Conservation (phyloP, 2,888 invertebrate species). For the Cristatella mucedo region DNA sequence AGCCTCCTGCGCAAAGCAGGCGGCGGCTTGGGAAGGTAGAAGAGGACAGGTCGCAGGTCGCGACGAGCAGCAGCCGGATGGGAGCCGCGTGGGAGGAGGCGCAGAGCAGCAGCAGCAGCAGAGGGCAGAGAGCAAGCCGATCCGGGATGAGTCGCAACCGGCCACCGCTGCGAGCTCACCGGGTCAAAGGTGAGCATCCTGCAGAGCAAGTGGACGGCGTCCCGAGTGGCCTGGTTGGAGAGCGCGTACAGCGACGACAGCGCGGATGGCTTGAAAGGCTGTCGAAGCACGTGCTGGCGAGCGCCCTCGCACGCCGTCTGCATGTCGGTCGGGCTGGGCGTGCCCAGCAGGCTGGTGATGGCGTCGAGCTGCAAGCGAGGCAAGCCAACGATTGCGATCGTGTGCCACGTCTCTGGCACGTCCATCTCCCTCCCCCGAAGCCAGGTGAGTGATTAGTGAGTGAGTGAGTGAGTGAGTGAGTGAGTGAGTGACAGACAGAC, state of each 20-base stretch:
- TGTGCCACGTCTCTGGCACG: too few relatives aligned
- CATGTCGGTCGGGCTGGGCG: constrained; percentile 88
- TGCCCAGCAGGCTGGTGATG: constrained; percentile 90
- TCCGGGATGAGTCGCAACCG: too few relatives aligned
- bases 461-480: too few relatives aligned
- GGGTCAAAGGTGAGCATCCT: constrained; percentile 98
- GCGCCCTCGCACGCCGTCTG: constrained; percentile 84
- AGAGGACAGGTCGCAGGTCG: too few relatives aligned
- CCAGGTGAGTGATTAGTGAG: too few relatives aligned
- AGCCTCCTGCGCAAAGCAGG: too few relatives aligned
- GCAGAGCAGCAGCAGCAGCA: neutral
- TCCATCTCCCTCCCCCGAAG: too few relatives aligned
- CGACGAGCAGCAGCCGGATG: neutral
- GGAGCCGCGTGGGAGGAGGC: neutral
- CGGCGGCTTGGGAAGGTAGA: too few relatives aligned
- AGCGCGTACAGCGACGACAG: constrained; percentile 59
- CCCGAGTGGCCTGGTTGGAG: constrained; percentile 81
- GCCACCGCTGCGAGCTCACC: too few relatives aligned
- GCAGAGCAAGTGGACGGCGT: constrained; percentile 87
- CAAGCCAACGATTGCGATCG: too few relatives aligned
- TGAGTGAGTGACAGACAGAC: too few relatives aligned
- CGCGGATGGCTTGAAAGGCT: constrained; percentile 42
- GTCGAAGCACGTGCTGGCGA: constrained; percentile 70
- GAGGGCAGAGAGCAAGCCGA: neutral
- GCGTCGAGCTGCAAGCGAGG: constrained; percentile 76